Percentiles rank a stretch among this genome's conserved stretches.
phyloP scores from a whole-genome alignment of 2,113 vertebrate genomes.

The Sorex fumeus region DNA sequence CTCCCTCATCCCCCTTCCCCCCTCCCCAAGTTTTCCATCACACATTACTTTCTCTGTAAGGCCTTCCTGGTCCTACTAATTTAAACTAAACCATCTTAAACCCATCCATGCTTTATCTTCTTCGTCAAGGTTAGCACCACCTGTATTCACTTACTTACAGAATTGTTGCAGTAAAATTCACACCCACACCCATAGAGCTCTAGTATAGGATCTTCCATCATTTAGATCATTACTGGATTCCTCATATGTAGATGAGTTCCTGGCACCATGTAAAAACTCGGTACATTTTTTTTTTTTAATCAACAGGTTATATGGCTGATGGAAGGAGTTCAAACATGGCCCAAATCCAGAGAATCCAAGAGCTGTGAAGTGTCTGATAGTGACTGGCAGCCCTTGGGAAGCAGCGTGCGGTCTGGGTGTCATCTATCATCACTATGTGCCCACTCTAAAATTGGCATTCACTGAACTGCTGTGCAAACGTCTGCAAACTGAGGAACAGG shows the following conservation, averaged over 20 bases:
- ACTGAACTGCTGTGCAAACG: conserved; percentile 20
- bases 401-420: conserved; percentile 47
- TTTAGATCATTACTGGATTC: not conserved
- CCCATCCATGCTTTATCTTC: not conserved
- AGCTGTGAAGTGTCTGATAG: conserved; percentile 58
- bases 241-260: not conserved
- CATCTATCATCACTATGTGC: conserved; percentile 61
- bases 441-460: conserved; percentile 57
- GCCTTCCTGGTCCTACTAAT: not conserved
- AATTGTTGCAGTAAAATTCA: too few relatives aligned
- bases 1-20: not conserved
- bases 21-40: conserved; percentile 8
- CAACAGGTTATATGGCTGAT: conserved; percentile 28
- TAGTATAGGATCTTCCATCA: not conserved
- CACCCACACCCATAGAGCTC: not conserved
- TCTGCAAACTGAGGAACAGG: conserved; percentile 47
- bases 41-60: conserved; percentile 15
- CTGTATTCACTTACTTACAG: not conserved
- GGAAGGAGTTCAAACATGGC: conserved; percentile 46
- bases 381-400: conserved; percentile 38
- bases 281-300: not conserved
- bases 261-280: conserved; percentile 25
- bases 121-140: not conserved
- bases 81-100: too few relatives aligned
- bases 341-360: conserved; percentile 66